Evolutionary conservation across 2,113 vertebrate species (phyloP).

Genomic region (Erinaceus europaeus): DNA sequence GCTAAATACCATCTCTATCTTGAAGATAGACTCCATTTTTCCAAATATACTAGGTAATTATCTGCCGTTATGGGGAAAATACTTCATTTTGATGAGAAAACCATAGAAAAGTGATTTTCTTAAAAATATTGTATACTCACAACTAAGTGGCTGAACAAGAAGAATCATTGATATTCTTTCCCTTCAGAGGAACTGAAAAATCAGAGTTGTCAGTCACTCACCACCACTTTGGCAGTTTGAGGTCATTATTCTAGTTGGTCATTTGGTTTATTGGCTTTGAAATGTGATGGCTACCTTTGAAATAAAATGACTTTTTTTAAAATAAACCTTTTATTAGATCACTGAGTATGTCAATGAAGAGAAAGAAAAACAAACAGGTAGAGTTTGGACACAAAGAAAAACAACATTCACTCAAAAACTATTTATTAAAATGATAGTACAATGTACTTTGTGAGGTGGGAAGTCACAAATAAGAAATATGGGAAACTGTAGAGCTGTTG

Average conservation of each 20-base stretch:
- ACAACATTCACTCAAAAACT: constrained; percentile 50
- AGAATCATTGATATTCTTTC: background rate
- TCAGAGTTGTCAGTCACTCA: background rate
- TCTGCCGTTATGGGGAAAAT: constrained; percentile 60
- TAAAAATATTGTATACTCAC: constrained; percentile 54
- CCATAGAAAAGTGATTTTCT: constrained; percentile 63
- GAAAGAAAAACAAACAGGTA: constrained; percentile 28
- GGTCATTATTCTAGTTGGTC: background rate
- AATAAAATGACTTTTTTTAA: constrained; percentile 53
- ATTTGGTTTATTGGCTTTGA: constrained; percentile 47
- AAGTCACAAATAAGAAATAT: constrained; percentile 61
- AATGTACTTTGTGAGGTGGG: background rate
- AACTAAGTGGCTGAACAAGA: constrained; percentile 50
- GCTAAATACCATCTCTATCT: constrained; percentile 70
- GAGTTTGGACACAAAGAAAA: constrained; percentile 55
- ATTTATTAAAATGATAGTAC: constrained; percentile 65
- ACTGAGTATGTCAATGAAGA: constrained; percentile 14
- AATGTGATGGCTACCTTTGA: constrained; percentile 23
- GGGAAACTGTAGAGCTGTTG: constrained; percentile 4
- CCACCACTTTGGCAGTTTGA: background rate
- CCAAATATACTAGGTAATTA: constrained; percentile 75
- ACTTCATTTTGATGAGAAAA: constrained; percentile 62
- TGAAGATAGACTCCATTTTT: constrained; percentile 72
- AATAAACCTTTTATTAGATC: constrained; percentile 26
- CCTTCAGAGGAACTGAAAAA: background rate